These are phyloP conservation scores for Rallus crepitans DNA, from an alignment of 2,797 vertebrate species.

Conservation along the genomic window DNA sequence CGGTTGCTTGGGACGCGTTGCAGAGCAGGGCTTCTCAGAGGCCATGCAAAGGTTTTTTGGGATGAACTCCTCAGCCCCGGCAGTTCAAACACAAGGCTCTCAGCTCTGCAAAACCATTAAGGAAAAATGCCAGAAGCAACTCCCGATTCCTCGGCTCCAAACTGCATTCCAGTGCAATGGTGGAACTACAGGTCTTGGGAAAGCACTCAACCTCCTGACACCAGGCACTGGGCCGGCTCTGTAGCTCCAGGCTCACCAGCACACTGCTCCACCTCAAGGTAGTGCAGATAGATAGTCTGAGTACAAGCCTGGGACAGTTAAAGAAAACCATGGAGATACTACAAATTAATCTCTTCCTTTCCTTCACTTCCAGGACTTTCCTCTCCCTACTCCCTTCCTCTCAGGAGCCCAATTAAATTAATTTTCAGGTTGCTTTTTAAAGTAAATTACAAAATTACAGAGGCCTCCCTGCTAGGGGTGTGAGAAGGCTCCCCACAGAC, in stretches of 20 bases:
- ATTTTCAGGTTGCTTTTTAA: constrained; percentile 8
- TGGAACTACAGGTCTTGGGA: accelerated
- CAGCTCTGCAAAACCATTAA: neutral
- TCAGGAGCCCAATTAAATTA: neutral
- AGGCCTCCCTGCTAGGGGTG: neutral
- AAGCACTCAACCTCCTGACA: neutral
- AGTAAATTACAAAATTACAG: neutral
- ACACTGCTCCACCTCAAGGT: neutral
- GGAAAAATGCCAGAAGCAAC: neutral
- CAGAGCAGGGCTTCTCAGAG: neutral
- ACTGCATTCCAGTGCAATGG: accelerated
- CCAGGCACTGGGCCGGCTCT: neutral
- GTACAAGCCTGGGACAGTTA: neutral
- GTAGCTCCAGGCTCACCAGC: neutral
- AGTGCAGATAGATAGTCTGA: neutral
- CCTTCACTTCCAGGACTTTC: neutral
- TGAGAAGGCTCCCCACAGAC: neutral
- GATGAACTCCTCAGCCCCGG: neutral
- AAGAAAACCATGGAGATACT: neutral
- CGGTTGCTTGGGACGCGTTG: neutral
- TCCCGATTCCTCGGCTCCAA: neutral
- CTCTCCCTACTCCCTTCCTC: neutral
- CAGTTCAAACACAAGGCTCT: neutral
- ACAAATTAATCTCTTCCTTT: neutral
- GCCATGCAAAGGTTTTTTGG: neutral